Conservation (phyloP, 2,888 invertebrate species). For the Calliphora vomitoria region DNA sequence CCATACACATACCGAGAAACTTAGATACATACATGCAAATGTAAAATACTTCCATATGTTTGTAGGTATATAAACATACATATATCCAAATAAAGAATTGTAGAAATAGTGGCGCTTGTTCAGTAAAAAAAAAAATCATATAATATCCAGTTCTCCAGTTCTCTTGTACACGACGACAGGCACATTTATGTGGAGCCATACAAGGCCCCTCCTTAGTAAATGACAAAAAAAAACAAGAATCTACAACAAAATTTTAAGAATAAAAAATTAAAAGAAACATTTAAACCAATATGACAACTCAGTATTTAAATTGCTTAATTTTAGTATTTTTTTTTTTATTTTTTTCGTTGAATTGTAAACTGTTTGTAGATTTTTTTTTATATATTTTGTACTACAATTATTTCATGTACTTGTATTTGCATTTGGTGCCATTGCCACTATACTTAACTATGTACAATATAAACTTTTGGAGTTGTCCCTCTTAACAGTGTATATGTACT, state of each 20-base stretch:
- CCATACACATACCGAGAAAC: not conserved
- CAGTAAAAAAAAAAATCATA: conserved; percentile 8
- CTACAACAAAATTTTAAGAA: not conserved
- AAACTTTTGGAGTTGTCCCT: conserved; percentile 39
- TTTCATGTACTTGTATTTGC: conserved; percentile 49
- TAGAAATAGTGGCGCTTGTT: conserved; percentile 44
- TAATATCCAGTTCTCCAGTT: conserved; percentile 45
- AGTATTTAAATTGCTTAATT: conserved; percentile 72
- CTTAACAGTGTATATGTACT: not conserved
- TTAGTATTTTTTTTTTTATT: conserved; percentile 43
- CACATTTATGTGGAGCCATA: conserved; percentile 40
- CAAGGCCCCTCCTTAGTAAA: conserved; percentile 37
- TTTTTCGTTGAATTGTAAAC: conserved; percentile 25
- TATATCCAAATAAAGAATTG: not conserved
- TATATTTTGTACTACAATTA: conserved; percentile 42
- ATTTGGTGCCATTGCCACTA: conserved; percentile 52
- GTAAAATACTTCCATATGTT: not conserved
- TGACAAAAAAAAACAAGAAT: conserved; percentile 1
- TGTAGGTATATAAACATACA: not conserved
- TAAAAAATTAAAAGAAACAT: conserved; percentile 34
- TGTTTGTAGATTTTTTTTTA: not conserved
- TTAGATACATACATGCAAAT: not conserved
- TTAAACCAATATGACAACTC: conserved; percentile 65
- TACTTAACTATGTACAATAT: not conserved
- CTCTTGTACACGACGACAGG: conserved; percentile 34